These are phyloP conservation scores for Drosophila setifemur DNA, from an alignment of 1,140 invertebrate genomes.

Conservation along the genomic window DNA sequence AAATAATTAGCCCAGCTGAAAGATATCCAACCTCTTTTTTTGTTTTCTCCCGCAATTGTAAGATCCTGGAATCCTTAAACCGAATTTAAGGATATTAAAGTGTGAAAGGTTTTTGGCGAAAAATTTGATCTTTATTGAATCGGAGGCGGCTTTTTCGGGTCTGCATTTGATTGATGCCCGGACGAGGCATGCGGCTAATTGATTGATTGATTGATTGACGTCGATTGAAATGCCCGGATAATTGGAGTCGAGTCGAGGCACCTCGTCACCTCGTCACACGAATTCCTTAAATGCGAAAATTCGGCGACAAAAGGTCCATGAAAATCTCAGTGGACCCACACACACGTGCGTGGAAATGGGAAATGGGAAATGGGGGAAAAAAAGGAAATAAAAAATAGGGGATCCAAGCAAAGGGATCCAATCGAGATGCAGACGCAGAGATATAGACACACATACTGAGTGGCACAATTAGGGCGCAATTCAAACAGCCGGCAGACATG, in stretches of 20 bases:
- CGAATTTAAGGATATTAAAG: background rate
- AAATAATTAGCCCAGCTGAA: conserved; percentile 47
- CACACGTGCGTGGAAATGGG: background rate
- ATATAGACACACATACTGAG: conserved; percentile 29
- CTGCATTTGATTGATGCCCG: conserved; percentile 64
- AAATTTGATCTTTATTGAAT: conserved; percentile 62
- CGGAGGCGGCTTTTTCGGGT: conserved; percentile 24
- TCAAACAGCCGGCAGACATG: conserved; percentile 57
- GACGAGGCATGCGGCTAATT: conserved; percentile 19
- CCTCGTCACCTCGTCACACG: conserved; percentile 12
- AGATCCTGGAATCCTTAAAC: background rate
- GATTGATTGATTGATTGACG: conserved; percentile 55
- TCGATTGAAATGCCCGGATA: conserved; percentile 20
- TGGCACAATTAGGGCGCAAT: conserved; percentile 58
- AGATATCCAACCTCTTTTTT: conserved; percentile 16
- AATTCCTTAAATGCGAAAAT: background rate
- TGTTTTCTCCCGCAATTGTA: background rate
- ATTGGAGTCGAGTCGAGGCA: conserved; percentile 1
- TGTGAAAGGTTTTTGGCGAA: conserved; percentile 29
- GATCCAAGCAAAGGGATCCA: background rate
- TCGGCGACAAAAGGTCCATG: conserved; percentile 1
- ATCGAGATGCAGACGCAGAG: background rate
- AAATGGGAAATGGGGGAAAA: background rate
- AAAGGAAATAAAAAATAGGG: background rate
- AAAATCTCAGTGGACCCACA: background rate